Percentiles rank a stretch among this genome's conserved stretches.
Evolutionary conservation across 2,888 invertebrate genomes (phyloP).

Genomic region (Tetanocera ferruginea): DNA sequence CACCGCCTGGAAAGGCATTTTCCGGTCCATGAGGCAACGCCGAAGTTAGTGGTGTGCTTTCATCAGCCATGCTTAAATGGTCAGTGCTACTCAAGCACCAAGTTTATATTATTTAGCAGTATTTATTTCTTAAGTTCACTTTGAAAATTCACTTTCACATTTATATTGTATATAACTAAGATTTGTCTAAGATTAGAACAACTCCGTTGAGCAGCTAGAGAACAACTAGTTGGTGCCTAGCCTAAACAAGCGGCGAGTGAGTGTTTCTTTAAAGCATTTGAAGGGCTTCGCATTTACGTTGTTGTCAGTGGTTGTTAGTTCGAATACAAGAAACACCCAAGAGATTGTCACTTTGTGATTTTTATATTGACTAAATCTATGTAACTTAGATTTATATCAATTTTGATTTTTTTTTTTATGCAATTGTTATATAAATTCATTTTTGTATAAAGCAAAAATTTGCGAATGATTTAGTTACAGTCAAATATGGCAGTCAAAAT

Average conservation of each 20-base stretch:
- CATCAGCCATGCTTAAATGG: constrained; percentile 65
- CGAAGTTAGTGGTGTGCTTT: constrained; percentile 72
- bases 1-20: constrained; percentile 72
- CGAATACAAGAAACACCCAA: background rate
- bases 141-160: too few relatives aligned
- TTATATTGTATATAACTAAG: background rate
- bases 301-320: constrained; percentile 7
- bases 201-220: constrained; percentile 1
- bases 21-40: constrained; percentile 67
- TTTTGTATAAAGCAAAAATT: background rate
- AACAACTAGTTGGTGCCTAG: constrained; percentile 26
- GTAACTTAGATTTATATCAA: background rate
- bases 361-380: background rate
- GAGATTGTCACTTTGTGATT: background rate
- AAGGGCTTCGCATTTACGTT: constrained; percentile 39
- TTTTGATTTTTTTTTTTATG: background rate
- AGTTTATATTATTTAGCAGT: background rate
- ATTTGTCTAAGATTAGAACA: background rate
- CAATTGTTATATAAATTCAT: too few relatives aligned
- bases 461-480: too few relatives aligned
- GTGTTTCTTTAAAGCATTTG: constrained; percentile 29
- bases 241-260: constrained; percentile 1
- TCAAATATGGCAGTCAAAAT: too few relatives aligned
- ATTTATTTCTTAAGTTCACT: too few relatives aligned
- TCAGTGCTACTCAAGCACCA: background rate